Percentiles rank a stretch among this genome's conserved stretches.
Evolutionary conservation across 1,140 invertebrate genomes (phyloP).

Genomic region (Patella vulgata): DNA sequence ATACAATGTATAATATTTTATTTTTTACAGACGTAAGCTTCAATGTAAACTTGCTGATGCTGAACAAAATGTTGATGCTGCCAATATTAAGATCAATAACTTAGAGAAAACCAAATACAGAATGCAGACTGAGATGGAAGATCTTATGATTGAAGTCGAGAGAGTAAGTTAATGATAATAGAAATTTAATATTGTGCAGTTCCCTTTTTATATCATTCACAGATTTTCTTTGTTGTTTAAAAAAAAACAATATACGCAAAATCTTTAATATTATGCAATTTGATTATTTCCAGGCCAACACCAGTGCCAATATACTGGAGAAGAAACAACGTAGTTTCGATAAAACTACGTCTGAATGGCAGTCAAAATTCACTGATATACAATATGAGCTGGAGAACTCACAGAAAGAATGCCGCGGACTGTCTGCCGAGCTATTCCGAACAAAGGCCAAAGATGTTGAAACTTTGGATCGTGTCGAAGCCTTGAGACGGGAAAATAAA

Average conservation of each 20-base stretch:
- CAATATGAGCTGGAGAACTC: constrained; percentile 94
- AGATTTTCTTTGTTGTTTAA: neutral
- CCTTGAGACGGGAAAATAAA: constrained; percentile 97
- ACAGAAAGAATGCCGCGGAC: constrained; percentile 98
- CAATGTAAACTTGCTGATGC: constrained; percentile 94
- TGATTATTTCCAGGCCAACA: constrained; percentile 73
- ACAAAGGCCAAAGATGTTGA: constrained; percentile 97
- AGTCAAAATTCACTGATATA: constrained; percentile 96
- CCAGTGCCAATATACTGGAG: constrained; percentile 93
- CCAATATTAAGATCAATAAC: constrained; percentile 94
- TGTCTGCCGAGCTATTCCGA: constrained; percentile 98
- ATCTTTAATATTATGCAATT: neutral
- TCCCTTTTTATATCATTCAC: neutral
- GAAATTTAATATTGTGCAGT: neutral
- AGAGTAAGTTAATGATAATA: constrained; percentile 63
- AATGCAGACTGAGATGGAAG: constrained; percentile 94
- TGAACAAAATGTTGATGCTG: constrained; percentile 85
- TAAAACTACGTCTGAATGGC: constrained; percentile 99
- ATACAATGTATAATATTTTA: neutral
- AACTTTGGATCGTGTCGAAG: constrained; percentile 92
- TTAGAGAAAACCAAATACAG: constrained; percentile 97
- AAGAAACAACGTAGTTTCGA: constrained; percentile 99
- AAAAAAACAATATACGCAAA: neutral
- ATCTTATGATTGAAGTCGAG: constrained; percentile 95
- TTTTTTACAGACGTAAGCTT: constrained; percentile 76